These are phyloP conservation scores for Sus scrofa DNA, from an alignment of 2,113 vertebrate genomes.

Conservation along the genomic window DNA sequence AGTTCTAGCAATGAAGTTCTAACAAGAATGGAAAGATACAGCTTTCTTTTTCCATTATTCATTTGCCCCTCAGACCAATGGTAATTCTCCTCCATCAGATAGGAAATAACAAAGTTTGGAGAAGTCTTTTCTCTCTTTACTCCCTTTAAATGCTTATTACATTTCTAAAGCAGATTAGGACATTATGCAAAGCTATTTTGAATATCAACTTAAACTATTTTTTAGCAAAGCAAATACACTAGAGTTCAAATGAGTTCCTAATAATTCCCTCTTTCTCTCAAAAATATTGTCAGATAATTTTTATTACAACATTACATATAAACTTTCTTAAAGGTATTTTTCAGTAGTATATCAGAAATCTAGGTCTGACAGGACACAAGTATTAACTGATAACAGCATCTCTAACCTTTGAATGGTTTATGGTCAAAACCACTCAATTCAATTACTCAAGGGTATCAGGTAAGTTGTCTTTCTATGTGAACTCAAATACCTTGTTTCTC, in stretches of 20 bases:
- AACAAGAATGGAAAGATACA: constrained; percentile 20
- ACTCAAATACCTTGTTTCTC: constrained; percentile 4
- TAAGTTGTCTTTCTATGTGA: background rate
- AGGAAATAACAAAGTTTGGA: background rate
- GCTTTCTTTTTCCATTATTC: constrained; percentile 26
- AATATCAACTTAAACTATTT: background rate
- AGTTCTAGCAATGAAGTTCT: background rate
- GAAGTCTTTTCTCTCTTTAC: background rate
- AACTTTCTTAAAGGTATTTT: constrained; percentile 29
- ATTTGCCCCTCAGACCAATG: background rate
- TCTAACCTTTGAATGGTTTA: background rate
- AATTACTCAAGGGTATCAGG: background rate
- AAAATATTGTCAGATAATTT: constrained; percentile 49
- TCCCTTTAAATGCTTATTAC: background rate
- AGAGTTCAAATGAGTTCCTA: constrained; percentile 23
- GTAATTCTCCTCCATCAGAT: background rate
- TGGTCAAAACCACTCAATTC: constrained; percentile 44
- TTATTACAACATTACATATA: constrained; percentile 20
- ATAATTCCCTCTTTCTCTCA: background rate
- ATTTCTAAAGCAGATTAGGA: background rate
- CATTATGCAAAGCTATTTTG: background rate
- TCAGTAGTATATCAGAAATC: constrained; percentile 21
- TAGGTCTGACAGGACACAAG: background rate
- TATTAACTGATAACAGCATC: constrained; percentile 13
- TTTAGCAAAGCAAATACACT: constrained; percentile 30